These are phyloP conservation scores for Galaxea fascicularis DNA, from an alignment of 92 coral and sea anemone species.

Conservation along the genomic window DNA sequence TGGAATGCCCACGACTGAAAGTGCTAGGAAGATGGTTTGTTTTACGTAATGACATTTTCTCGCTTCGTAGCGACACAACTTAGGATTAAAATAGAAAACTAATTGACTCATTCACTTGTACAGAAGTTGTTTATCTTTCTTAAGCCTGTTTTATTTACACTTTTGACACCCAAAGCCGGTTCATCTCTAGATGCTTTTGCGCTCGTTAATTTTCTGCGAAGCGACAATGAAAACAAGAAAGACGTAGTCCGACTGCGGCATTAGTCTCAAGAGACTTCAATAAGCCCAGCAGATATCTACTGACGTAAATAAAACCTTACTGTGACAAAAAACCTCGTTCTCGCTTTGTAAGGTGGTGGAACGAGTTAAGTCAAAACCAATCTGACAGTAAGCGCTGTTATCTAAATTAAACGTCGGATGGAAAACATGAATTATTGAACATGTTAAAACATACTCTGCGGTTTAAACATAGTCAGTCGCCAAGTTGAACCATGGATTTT, in stretches of 20 bases:
- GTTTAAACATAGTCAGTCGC: background rate
- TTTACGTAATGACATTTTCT: background rate
- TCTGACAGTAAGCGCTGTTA: slow-evolving; percentile 6
- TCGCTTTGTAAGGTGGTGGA: background rate
- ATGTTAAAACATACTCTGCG: background rate
- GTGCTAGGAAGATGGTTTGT: too few species aligned
- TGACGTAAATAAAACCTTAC: slow-evolving; percentile 5
- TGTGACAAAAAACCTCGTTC: background rate
- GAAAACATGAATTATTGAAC: slow-evolving; percentile 30
- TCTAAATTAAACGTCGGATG: slow-evolving; percentile 3
- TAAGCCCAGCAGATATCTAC: background rate
- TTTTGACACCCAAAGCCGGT: background rate
- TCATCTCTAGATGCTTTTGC: background rate
- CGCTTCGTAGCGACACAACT: background rate
- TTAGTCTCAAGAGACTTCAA: slow-evolving; percentile 28
- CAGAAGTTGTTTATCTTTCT: slow-evolving; percentile 6
- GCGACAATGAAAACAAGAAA: slow-evolving; percentile 1
- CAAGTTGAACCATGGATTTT: background rate
- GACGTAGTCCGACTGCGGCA: background rate
- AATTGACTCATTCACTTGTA: background rate
- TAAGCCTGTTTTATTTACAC: slow-evolving; percentile 26
- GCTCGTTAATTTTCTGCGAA: background rate
- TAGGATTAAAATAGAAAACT: slow-evolving; percentile 15
- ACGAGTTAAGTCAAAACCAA: background rate
- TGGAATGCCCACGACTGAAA: too few species aligned